These are phyloP conservation scores for Agrotis puta DNA, from an alignment of 2,888 invertebrate species.

Conservation along the genomic window DNA sequence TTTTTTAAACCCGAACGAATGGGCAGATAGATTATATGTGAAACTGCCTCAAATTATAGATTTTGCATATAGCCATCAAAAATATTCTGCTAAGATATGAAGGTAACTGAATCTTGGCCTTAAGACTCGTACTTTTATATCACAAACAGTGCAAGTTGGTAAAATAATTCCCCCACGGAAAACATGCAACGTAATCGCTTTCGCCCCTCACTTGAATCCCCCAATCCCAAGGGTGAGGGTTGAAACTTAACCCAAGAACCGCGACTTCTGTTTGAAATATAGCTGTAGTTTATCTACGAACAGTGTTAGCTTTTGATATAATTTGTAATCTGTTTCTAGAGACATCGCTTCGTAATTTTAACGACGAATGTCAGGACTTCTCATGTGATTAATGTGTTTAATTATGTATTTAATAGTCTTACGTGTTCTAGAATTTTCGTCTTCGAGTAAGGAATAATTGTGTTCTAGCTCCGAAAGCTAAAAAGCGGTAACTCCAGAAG, in stretches of 20 bases:
- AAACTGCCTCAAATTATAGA: too few relatives aligned
- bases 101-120: too few relatives aligned
- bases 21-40: too few relatives aligned
- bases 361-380: conserved; percentile 52
- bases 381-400: conserved; percentile 50
- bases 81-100: too few relatives aligned
- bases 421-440: conserved; percentile 27
- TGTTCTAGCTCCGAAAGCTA: not conserved
- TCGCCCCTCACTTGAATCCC: conserved; percentile 23
- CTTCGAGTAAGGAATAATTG: conserved; percentile 15
- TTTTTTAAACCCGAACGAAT: too few relatives aligned
- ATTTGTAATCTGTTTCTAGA: conserved; percentile 70
- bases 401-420: conserved; percentile 38
- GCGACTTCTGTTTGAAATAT: conserved; percentile 75
- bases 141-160: too few relatives aligned
- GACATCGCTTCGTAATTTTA: conserved; percentile 69
- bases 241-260: conserved; percentile 74
- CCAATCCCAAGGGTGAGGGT: conserved; percentile 62
- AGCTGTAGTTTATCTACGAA: conserved; percentile 73
- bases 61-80: too few relatives aligned
- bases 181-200: conserved; percentile 3
- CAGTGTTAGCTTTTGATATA: conserved; percentile 70
- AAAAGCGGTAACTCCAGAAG: not conserved
- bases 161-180: not conserved
- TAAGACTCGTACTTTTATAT: not conserved